Conservation (phyloP, 1,140 invertebrate species). For the Magallana ariakensis region DNA sequence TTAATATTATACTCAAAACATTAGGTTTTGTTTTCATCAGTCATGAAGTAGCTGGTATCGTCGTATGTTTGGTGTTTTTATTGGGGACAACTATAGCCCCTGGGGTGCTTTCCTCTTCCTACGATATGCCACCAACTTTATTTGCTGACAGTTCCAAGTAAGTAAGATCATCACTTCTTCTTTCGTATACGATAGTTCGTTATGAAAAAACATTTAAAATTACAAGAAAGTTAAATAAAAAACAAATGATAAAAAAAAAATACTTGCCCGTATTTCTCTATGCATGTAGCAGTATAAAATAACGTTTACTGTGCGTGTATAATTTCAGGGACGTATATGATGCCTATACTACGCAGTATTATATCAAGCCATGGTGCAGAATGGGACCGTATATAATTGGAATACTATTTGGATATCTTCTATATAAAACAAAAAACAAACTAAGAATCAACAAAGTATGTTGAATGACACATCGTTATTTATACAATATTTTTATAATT, state of each 20-base stretch:
- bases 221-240: too few relatives aligned
- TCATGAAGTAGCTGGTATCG: constrained; percentile 41
- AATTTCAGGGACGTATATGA: too few relatives aligned
- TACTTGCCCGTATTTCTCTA: too few relatives aligned
- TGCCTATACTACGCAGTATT: constrained; percentile 38
- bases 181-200: too few relatives aligned
- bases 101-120: constrained; percentile 57
- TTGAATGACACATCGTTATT: not conserved
- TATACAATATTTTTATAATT: not conserved
- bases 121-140: constrained; percentile 47
- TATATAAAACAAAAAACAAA: constrained; percentile 66
- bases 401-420: constrained; percentile 79
- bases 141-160: too few relatives aligned
- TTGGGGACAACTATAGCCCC: constrained; percentile 58
- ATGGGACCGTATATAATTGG: constrained; percentile 82
- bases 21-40: constrained; percentile 3
- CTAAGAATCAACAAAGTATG: constrained; percentile 57
- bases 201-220: too few relatives aligned
- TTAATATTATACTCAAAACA: too few relatives aligned
- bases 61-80: constrained; percentile 56
- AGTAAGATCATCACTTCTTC: too few relatives aligned
- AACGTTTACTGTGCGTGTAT: too few relatives aligned
- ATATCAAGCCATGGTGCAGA: constrained; percentile 79
- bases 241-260: too few relatives aligned
- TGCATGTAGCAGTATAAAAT: too few relatives aligned